Base-by-base conservation (phyloP, 2,888 invertebrate species). In the Onthophagus sagittarius region DNA sequence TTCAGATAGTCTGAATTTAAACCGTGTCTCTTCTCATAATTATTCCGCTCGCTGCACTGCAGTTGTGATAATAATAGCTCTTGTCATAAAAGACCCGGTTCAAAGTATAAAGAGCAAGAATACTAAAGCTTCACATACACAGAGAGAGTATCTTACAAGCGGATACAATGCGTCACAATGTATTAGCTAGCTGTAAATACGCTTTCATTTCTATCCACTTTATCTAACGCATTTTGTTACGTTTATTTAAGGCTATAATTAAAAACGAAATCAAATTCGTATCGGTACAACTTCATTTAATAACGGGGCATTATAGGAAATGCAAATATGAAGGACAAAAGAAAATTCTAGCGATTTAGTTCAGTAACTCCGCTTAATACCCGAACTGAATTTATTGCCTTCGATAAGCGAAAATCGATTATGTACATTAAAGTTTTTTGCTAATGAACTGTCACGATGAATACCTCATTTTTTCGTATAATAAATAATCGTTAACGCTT, bases 401-500 rank as follows among this genome's bases (percentile, higher is more conserved):
- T 23, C 15, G 67, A 31, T 67, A 67, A 67, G 23, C 67, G 67
- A 67, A 15, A 67, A 31, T 67, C 67, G 67, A 67, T 67, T n/a
- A 23, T 67, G 32, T 67, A 67, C 32, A 67, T 67, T 67, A 31
- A 67, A 32, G 31, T 67, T 67, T 67, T 67, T 67, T 67, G 67
- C 39, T 53, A 53, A 67, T 67, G 67, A n/a, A n/a, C 67, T 67
- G 15, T 23, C 31, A n/a, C 32, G 31, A 67, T 13, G 31, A 67
- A 32, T 53, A 53, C 39, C 11, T 53, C 39, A 53, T 11, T 53
- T 53, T 23, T 53, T 53, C 6, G 39, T 53, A 53, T 53, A 9
- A 53, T 23, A 23, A 23, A 23, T 23, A 23, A 23, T 23, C 23
- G 23, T 23, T 23, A 23, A 23, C 23, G 23, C 23, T 23, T 23